Percentiles rank a stretch among this genome's conserved stretches.
Conservation (phyloP, 1,140 invertebrate species). For the Micrasema longulum region DNA sequence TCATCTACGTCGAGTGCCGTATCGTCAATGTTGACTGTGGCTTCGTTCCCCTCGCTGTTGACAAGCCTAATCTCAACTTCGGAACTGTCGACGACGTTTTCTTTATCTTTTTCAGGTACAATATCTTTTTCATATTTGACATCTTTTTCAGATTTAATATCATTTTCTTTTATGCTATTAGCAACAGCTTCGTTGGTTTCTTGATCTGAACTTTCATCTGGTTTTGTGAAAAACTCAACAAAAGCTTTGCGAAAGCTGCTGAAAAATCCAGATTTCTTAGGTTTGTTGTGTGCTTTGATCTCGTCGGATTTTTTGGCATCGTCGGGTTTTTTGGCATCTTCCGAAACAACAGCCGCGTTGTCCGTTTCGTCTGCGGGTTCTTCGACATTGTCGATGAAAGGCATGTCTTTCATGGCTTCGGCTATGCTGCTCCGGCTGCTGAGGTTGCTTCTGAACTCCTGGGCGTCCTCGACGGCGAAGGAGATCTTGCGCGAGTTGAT, state of each 20-base stretch:
- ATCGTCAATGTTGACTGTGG: neutral
- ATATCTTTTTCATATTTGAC: neutral
- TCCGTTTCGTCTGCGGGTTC: slow-evolving; percentile 9
- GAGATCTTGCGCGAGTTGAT: slow-evolving; percentile 43
- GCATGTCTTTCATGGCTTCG: slow-evolving; percentile 51
- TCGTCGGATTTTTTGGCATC: slow-evolving; percentile 6
- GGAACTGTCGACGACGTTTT: neutral
- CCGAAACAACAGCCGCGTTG: neutral
- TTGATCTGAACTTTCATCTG: neutral
- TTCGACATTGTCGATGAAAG: slow-evolving; percentile 49
- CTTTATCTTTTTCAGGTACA: neutral
- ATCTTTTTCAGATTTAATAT: neutral
- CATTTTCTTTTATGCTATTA: neutral
- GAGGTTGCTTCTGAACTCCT: slow-evolving; percentile 23
- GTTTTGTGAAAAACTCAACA: slow-evolving; percentile 36
- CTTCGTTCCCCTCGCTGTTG: slow-evolving; percentile 21
- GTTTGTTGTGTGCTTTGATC: neutral
- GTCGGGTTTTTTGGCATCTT: slow-evolving; percentile 8
- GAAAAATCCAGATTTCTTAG: slow-evolving; percentile 43
- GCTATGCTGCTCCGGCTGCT: slow-evolving; percentile 50
- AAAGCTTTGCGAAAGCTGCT: slow-evolving; percentile 43
- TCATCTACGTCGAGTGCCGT: neutral
- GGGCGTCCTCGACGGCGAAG: slow-evolving; percentile 31
- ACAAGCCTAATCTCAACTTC: slow-evolving; percentile 22
- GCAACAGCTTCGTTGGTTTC: neutral